Base-by-base conservation (phyloP, 2,888 invertebrate species). In the Brassicogethes aeneus region DNA sequence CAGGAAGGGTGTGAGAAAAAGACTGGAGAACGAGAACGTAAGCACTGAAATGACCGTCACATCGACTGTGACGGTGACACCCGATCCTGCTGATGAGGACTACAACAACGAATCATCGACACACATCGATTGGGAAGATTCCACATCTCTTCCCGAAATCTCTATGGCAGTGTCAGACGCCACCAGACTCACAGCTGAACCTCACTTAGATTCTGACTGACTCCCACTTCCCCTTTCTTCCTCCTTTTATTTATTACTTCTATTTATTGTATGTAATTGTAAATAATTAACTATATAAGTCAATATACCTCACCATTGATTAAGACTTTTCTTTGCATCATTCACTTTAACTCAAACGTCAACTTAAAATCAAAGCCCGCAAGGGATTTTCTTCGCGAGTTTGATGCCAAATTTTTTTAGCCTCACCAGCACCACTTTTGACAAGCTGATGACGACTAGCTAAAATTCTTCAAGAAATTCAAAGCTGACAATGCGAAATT, bases 31-130 rank as follows among this genome's bases (percentile, higher is more conserved):
- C 72, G 53, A 56, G 48, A 55, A 49, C 39, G 50, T 51, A 33
- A 55, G 72, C 52, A 72, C 73, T 47, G 70, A 71, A 51, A 70
- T 70, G 53, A 56, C 59, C 17, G 54, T 54, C 36, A 71, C 51
- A 29, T 69, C 70, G 53, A 61, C 66, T 51, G 67, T 68, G 56
- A 71, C 71, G 59, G 72, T 73, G 54, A 72, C 71, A 37, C 71
- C 73, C 63, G 70, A 71, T 45, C 72, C 74, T 42, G 53, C 56
- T 37, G 66, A 68, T 45, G 65, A 67, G 47, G 69, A 67, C 50
- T 69, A 66, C 39, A 63, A 62, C 35, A 56, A 68, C 48, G 68
- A 68, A 34, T 57, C 62, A 32, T 64, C 67, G 41, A 66, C 70
- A 29, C 60, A 63, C 41, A 58, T 61, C 53, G 66, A 65, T 53